phyloP scores from a whole-genome alignment of 1,140 invertebrate genomes.

The Campodea augens region DNA sequence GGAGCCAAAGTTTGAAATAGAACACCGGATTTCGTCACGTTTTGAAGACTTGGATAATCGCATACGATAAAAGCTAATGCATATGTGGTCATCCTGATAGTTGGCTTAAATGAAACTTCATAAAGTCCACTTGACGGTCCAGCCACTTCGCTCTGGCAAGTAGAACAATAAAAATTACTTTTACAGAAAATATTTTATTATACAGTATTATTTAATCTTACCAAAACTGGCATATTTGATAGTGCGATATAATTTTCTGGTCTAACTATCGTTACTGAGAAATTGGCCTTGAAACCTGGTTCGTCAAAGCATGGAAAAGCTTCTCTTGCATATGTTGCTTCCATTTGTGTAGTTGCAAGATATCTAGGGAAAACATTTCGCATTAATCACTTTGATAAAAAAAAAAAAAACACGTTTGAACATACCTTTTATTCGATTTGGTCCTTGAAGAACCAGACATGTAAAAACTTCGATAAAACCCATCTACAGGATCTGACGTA shows the following conservation, averaged over 20 bases:
- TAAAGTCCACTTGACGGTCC: slow-evolving; percentile 27
- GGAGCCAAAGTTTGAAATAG: slow-evolving; percentile 63
- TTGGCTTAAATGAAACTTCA: slow-evolving; percentile 49
- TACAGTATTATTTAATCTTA: background rate
- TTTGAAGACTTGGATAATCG: slow-evolving; percentile 46
- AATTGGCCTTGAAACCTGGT: slow-evolving; percentile 82
- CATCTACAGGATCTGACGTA: too few species aligned
- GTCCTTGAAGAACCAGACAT: too few species aligned
- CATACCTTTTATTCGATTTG: too few species aligned
- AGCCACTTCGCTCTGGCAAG: background rate
- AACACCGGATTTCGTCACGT: slow-evolving; percentile 36
- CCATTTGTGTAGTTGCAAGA: slow-evolving; percentile 85
- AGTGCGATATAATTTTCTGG: slow-evolving; percentile 69
- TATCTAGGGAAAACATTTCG: too few species aligned
- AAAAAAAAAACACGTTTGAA: too few species aligned
- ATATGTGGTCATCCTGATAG: slow-evolving; percentile 65
- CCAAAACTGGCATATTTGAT: slow-evolving; percentile 72
- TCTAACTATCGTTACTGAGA: slow-evolving; percentile 70
- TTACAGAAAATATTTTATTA: background rate
- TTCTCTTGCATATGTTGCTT: slow-evolving; percentile 76
- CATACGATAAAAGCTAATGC: slow-evolving; percentile 67
- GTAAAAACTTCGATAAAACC: too few species aligned
- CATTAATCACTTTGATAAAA: too few species aligned
- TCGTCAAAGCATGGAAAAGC: slow-evolving; percentile 97
- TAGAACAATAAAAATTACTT: background rate